Evolutionary conservation across 1,140 invertebrate genomes (phyloP).

Genomic region (Druon quercuslanigerum): DNA sequence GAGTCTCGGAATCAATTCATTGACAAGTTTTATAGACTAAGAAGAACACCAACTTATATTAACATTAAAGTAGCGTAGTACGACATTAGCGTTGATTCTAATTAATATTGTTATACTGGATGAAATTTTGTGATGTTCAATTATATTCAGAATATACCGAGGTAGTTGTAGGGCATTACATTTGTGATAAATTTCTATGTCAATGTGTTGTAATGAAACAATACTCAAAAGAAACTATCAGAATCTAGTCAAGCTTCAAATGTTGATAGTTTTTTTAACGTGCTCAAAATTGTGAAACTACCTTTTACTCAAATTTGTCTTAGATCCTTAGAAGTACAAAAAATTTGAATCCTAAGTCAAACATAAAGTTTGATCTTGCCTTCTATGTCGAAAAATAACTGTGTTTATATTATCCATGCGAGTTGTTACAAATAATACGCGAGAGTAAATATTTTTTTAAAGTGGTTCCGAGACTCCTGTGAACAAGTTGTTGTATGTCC

Average conservation of each 20-base stretch:
- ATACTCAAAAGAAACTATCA: slow-evolving; percentile 20
- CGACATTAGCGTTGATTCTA: background rate
- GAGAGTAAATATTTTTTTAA: slow-evolving; percentile 2
- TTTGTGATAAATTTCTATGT: slow-evolving; percentile 30
- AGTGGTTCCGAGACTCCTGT: background rate
- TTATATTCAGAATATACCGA: slow-evolving; percentile 16
- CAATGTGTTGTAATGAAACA: slow-evolving; percentile 9
- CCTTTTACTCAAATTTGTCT: slow-evolving; percentile 18
- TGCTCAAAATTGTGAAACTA: slow-evolving; percentile 22
- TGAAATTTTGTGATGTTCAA: slow-evolving; percentile 22
- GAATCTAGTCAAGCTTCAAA: background rate
- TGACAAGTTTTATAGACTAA: slow-evolving; percentile 10
- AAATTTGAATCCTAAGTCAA: background rate
- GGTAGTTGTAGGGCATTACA: slow-evolving; percentile 17
- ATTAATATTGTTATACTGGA: slow-evolving; percentile 24
- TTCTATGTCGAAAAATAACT: slow-evolving; percentile 14
- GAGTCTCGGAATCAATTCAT: slow-evolving; percentile 2
- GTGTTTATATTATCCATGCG: slow-evolving; percentile 19
- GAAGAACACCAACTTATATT: background rate
- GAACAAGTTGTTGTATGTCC: background rate
- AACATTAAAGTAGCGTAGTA: background rate
- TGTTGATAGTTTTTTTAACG: slow-evolving; percentile 14
- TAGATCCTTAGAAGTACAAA: slow-evolving; percentile 26
- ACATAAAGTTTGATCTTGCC: slow-evolving; percentile 20
- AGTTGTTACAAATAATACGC: background rate